Conservation (phyloP, 2,888 invertebrate species). For the Neoaliturus tenellus region DNA sequence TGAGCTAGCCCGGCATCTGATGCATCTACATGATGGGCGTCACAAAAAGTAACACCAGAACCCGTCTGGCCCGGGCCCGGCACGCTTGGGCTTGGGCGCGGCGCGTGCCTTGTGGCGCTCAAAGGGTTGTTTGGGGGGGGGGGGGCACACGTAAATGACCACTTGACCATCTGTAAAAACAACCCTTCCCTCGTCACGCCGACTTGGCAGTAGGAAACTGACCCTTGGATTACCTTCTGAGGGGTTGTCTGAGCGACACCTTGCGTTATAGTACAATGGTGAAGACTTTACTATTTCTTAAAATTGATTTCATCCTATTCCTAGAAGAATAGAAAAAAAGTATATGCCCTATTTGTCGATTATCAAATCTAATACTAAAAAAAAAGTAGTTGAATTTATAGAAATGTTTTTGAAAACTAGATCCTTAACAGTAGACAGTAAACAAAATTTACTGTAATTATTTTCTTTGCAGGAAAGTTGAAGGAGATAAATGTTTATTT, state of each 20-base stretch:
- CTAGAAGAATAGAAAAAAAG: too few species aligned
- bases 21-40: not conserved
- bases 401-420: too few species aligned
- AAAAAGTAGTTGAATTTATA: too few species aligned
- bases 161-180: constrained; percentile 26
- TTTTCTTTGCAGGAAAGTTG: too few species aligned
- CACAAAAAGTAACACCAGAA: not conserved
- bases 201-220: not conserved
- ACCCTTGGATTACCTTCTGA: not conserved
- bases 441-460: too few species aligned
- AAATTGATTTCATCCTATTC: too few species aligned
- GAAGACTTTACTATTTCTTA: too few species aligned
- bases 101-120: not conserved
- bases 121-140: not conserved
- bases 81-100: not conserved
- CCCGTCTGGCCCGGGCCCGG: not conserved
- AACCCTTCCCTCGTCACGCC: not conserved
- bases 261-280: not conserved
- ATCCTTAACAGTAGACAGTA: too few species aligned
- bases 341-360: too few species aligned
- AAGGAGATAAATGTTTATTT: too few species aligned
- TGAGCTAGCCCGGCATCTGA: too few species aligned
- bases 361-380: too few species aligned
- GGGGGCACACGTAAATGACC: not conserved
- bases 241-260: not conserved